These are phyloP conservation scores for Bombyx mori DNA, from an alignment of 1,140 invertebrate genomes.

Conservation along the genomic window DNA sequence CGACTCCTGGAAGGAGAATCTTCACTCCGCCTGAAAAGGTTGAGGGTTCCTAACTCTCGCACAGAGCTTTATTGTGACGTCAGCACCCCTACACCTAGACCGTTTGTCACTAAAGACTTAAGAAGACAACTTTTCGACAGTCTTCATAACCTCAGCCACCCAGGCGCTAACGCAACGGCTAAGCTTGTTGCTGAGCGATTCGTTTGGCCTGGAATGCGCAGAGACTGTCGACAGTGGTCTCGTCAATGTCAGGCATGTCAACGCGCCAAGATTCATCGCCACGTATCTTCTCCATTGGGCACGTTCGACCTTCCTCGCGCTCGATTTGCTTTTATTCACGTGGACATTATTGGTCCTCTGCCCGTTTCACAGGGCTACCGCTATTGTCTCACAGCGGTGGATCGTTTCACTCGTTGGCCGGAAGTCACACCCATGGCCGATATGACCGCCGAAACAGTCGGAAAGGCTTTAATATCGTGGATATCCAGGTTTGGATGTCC, in stretches of 20 bases:
- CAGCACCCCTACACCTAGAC: not conserved
- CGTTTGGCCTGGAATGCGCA: not conserved
- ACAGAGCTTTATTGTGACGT: not conserved
- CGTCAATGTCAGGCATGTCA: not conserved
- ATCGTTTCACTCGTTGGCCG: not conserved
- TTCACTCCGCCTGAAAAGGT: not conserved
- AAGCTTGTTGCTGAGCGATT: not conserved
- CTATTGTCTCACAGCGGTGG: not conserved
- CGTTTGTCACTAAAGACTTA: not conserved
- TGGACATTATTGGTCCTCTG: not conserved
- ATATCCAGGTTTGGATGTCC: slow-evolving; percentile 1
- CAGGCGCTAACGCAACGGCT: not conserved
- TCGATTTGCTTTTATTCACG: not conserved
- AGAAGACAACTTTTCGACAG: not conserved
- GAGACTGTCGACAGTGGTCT: not conserved
- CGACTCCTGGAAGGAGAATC: not conserved
- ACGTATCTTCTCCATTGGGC: not conserved
- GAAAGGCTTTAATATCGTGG: not conserved
- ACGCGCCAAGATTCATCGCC: not conserved
- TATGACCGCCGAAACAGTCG: not conserved
- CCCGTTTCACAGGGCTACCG: not conserved
- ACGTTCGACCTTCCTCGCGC: not conserved
- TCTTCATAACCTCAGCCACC: not conserved
- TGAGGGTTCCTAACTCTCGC: not conserved
- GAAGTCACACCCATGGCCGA: not conserved